Base-by-base conservation (phyloP, 1,140 invertebrate species). In the Meteorus sp. region DNA sequence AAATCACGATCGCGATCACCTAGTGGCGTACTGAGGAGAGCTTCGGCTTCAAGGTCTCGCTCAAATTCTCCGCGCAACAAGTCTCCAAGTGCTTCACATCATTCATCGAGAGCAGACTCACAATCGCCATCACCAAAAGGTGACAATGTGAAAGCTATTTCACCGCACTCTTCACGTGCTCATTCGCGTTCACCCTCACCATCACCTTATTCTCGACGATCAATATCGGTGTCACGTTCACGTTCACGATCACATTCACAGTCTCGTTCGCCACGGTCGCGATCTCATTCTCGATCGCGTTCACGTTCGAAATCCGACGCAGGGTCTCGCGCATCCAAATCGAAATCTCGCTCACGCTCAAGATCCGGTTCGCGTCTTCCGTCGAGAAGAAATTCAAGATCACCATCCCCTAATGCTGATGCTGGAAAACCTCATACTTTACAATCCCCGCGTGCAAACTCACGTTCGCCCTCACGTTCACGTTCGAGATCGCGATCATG, bases 401-500 rank as follows among this genome's bases (percentile, higher is more conserved):
- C n/a, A n/a, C n/a, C n/a, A n/a, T n/a, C n/a, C n/a, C n/a, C n/a
- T n/a, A n/a, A n/a, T n/a, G n/a, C n/a, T n/a, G n/a, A n/a, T n/a
- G n/a, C n/a, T n/a, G n/a, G n/a, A n/a, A n/a, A n/a, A 55, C 73
- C 71, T 7, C 43, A 11, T 31, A 31, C 41, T 2, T 29, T 31
- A 13, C 73, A 67, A 5, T 60, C 60, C 7, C 70, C 67, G 3
- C 41, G 59, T 29, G 69, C 66, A 4, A 45, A 52, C 9, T 44
- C 39, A 29, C 64, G 66, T 5, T 53, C 65, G 20, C 45, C 62
- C 19, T 76, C 70, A 13, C 64, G 67, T 57, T 71, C 77, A 13
- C 17, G 61, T 17, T 74, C 73, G 23, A 67, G 63, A 15, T 79
- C 78, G 1, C 65, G 56, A 59, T 75, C 54, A 11, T 56, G 70